Conservation (phyloP, 2,797 vertebrate species). For the Nothura maculosa region DNA sequence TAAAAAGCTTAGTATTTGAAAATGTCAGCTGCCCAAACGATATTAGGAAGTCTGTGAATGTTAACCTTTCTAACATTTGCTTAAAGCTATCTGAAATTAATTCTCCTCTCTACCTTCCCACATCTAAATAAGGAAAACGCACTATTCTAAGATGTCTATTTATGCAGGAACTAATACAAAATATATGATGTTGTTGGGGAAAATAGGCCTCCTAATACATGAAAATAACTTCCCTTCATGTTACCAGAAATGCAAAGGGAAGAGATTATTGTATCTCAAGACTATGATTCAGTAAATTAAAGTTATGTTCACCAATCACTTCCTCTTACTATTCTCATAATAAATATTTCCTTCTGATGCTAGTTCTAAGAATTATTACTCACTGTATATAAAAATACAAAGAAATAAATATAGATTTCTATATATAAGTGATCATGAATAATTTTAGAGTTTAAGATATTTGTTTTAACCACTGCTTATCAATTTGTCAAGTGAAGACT, state of each 20-base stretch:
- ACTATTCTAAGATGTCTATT: slow-evolving; percentile 36
- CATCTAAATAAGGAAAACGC: slow-evolving; percentile 45
- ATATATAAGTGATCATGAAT: neutral
- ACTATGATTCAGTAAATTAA: slow-evolving; percentile 38
- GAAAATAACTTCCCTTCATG: slow-evolving; percentile 45
- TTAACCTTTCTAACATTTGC: slow-evolving; percentile 82
- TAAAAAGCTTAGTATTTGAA: slow-evolving; percentile 74
- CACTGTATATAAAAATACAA: neutral
- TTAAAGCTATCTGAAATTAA: slow-evolving; percentile 81
- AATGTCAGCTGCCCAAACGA: slow-evolving; percentile 80
- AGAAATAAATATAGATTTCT: neutral
- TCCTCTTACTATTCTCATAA: neutral
- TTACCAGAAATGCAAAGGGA: slow-evolving; percentile 20
- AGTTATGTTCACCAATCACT: neutral
- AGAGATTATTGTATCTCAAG: slow-evolving; percentile 1
- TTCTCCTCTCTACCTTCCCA: slow-evolving; percentile 27
- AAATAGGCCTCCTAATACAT: slow-evolving; percentile 29
- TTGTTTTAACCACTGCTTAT: slow-evolving; percentile 37
- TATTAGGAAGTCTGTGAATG: slow-evolving; percentile 76
- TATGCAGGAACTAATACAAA: slow-evolving; percentile 68
- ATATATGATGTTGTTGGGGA: slow-evolving; percentile 32
- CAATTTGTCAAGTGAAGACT: slow-evolving; percentile 13
- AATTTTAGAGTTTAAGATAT: neutral
- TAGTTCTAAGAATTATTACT: neutral
- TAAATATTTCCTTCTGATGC: neutral